Evolutionary conservation across 1,140 invertebrate genomes (phyloP).

Genomic region (Nixonia krombeini): DNA sequence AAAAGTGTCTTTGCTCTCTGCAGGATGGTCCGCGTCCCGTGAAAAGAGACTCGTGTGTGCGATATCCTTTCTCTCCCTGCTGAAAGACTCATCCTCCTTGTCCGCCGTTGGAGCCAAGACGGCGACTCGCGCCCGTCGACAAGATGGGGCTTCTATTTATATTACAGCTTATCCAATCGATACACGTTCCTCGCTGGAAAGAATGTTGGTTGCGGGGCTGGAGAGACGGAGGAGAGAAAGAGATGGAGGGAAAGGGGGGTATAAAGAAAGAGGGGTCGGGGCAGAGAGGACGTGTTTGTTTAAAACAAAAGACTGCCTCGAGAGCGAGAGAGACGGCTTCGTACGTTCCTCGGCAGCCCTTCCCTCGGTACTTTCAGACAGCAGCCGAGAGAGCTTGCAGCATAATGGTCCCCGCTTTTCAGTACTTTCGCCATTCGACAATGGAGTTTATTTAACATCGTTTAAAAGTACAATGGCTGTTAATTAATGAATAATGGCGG

Average conservation of each 20-base stretch:
- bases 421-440: constrained; percentile 66
- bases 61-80: no score
- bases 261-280: constrained; percentile 32
- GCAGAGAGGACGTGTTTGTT: constrained; percentile 61
- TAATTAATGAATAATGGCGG: constrained; percentile 66
- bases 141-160: constrained; percentile 19
- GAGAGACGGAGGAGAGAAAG: constrained; percentile 21
- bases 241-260: constrained; percentile 3
- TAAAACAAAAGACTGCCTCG: constrained; percentile 62
- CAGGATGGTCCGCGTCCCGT: no score
- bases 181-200: constrained; percentile 34
- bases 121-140: constrained; percentile 5
- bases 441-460: constrained; percentile 72
- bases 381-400: constrained; percentile 60
- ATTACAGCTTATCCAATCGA: constrained; percentile 33
- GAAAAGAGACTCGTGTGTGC: no score
- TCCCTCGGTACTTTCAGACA: constrained; percentile 55
- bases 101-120: not conserved
- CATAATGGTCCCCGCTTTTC: constrained; percentile 68
- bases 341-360: constrained; percentile 58
- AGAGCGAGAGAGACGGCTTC: constrained; percentile 32
- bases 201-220: constrained; percentile 29
- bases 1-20: no score
- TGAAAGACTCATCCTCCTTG: not conserved
- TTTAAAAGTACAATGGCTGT: constrained; percentile 72